Conservation (phyloP, 1,140 invertebrate species). For the Drosophila subpulchrella region DNA sequence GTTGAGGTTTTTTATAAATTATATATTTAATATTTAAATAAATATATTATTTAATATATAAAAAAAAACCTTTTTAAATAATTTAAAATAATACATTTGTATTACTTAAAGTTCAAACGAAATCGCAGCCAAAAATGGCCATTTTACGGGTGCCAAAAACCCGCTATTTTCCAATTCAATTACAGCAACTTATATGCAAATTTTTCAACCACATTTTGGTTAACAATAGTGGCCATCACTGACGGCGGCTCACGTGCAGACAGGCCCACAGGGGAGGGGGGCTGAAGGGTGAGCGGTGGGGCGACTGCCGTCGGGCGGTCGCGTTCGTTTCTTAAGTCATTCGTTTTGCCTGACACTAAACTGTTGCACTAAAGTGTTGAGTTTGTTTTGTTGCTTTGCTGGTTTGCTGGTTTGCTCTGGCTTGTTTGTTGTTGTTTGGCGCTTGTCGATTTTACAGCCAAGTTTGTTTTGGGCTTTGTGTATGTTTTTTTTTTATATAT, state of each 20-base stretch:
- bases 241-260: constrained; percentile 63
- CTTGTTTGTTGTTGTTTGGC: constrained; percentile 67
- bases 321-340: constrained; percentile 81
- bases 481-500: constrained; percentile 31
- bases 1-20: no score
- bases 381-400: constrained; percentile 52
- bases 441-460: constrained; percentile 71
- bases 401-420: constrained; percentile 3
- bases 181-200: constrained; percentile 1
- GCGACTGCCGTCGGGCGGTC: constrained; percentile 58
- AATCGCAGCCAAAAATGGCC: neutral
- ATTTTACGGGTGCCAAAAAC: neutral
- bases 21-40: no score
- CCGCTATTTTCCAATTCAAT: neutral
- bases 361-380: constrained; percentile 80
- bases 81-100: no score
- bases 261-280: neutral
- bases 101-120: neutral
- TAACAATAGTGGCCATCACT: constrained; percentile 25
- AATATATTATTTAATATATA: no score
- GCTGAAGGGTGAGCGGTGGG: constrained; percentile 23
- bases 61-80: no score
- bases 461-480: constrained; percentile 71
- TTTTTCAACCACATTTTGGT: constrained; percentile 2
- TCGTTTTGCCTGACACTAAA: constrained; percentile 80